Percentiles rank a stretch among this genome's conserved stretches.
Conservation (phyloP, 2,888 invertebrate species). For the Melinaea menophilus region DNA sequence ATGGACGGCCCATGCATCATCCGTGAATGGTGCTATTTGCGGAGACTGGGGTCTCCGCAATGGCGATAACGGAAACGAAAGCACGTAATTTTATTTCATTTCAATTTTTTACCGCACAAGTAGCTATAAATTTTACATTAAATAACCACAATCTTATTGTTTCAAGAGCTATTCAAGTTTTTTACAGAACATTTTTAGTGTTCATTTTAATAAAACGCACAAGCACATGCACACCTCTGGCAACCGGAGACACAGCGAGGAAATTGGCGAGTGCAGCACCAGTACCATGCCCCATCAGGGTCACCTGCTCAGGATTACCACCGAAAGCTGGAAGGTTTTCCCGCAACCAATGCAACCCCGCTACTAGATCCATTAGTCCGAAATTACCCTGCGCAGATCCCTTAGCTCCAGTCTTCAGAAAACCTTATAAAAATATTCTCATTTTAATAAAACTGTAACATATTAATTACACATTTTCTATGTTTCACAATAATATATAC, state of each 20-base stretch:
- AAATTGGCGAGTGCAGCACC: slow-evolving; percentile 98
- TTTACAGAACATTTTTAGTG: not conserved
- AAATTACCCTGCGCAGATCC: slow-evolving; percentile 94
- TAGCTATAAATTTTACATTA: slow-evolving; percentile 20
- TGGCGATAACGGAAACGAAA: slow-evolving; percentile 28
- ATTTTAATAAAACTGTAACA: not conserved
- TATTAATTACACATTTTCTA: not conserved
- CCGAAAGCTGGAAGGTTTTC: slow-evolving; percentile 97
- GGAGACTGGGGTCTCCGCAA: slow-evolving; percentile 31
- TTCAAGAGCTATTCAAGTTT: not conserved
- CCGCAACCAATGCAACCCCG: slow-evolving; percentile 97
- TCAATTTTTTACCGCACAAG: slow-evolving; percentile 20
- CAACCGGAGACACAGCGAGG: slow-evolving; percentile 96
- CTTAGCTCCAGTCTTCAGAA: slow-evolving; percentile 93
- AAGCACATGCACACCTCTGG: slow-evolving; percentile 82
- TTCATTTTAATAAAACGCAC: not conserved
- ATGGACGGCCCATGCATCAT: slow-evolving; percentile 45
- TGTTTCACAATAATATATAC: not conserved
- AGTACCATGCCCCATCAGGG: slow-evolving; percentile 96
- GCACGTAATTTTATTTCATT: slow-evolving; percentile 27
- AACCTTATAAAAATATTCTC: slow-evolving; percentile 76
- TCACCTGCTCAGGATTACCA: slow-evolving; percentile 95
- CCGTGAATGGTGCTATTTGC: slow-evolving; percentile 35
- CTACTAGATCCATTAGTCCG: slow-evolving; percentile 94
- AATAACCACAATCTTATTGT: slow-evolving; percentile 20